Evolutionary conservation across 2,113 vertebrate species (phyloP), one percentile per base, ranked within the genome.

Genomic region (Lampris incognitus): DNA sequence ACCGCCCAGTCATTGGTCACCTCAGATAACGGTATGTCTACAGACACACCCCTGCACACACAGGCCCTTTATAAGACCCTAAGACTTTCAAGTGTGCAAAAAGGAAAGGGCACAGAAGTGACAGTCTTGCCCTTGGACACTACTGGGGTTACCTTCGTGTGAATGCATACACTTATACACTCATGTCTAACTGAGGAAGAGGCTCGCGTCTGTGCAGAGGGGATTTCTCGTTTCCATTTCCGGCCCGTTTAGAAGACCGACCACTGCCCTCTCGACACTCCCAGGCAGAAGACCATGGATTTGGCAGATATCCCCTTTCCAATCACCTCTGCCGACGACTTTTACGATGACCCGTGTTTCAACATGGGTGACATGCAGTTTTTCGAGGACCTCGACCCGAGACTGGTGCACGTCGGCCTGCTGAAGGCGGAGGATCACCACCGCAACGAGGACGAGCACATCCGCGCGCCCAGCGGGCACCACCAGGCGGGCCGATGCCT

Each of bases 331-430:
- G 89, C 96, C 0, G 97, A 98, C 4, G 97, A 99, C 72, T 98
- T 99, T 90, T 99, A 99, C 0, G 97, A 98, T 1, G 98, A 99
- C 84, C 96, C 97, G 0, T 99, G 97, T 90, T 99, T 99, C 90
- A 97, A 96, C 90, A 97, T 96, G 1, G 95, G 95, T 0, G 98
- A 99, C 94, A 96, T 99, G 95, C 96, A 96, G 90, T 99, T 99
- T 91, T 99, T 99, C 10, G 98, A 99, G 86, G 97, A 99, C 90
- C 92, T 99, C 91, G 98, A 99, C 90, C 97, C 97, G 4, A 94
- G 97, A 82, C 94, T 99, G 61, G 97, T 97, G 80, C 97, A 98
- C 39, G 96, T 96, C 63, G 93, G 96, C 39, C 95, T 97, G 0
- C 92, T 98, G 72, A 96, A 98, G 89, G 95, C 96, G 59, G 95